These are phyloP conservation scores for Choristoneura fumiferana DNA, from an alignment of 1,140 invertebrate genomes.

Conservation along the genomic window DNA sequence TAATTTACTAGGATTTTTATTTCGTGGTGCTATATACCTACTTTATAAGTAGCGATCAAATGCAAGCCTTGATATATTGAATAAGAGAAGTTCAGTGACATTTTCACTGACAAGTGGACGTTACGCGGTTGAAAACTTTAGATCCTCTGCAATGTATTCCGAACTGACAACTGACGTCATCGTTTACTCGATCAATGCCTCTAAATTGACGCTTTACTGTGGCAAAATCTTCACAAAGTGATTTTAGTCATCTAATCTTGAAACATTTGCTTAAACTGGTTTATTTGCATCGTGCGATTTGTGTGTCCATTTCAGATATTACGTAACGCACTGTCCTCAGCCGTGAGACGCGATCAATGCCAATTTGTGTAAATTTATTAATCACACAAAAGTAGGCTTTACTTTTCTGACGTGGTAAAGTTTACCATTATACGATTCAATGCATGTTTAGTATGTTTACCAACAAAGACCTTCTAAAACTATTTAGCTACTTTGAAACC, in stretches of 20 bases:
- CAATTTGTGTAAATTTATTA: background rate
- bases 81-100: too few relatives aligned
- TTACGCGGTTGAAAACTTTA: too few relatives aligned
- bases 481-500: background rate
- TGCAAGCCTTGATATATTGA: too few relatives aligned
- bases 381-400: conserved; percentile 9
- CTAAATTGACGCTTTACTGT: background rate
- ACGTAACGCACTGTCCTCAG: conserved; percentile 14
- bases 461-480: background rate
- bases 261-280: conserved; percentile 12
- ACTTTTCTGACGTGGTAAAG: background rate
- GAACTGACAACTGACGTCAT: too few relatives aligned
- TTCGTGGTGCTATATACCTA: too few relatives aligned
- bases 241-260: conserved; percentile 1
- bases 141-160: too few relatives aligned
- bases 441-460: background rate
- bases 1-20: too few relatives aligned
- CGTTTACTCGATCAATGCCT: too few relatives aligned
- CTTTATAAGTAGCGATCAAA: too few relatives aligned
- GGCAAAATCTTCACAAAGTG: background rate
- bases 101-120: too few relatives aligned
- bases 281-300: conserved; percentile 14
- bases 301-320: conserved; percentile 7
- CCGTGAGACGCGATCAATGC: conserved; percentile 10
- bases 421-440: background rate